phyloP scores from a whole-genome alignment of 2,797 vertebrate species.

The Atherinosoma microstoma region DNA sequence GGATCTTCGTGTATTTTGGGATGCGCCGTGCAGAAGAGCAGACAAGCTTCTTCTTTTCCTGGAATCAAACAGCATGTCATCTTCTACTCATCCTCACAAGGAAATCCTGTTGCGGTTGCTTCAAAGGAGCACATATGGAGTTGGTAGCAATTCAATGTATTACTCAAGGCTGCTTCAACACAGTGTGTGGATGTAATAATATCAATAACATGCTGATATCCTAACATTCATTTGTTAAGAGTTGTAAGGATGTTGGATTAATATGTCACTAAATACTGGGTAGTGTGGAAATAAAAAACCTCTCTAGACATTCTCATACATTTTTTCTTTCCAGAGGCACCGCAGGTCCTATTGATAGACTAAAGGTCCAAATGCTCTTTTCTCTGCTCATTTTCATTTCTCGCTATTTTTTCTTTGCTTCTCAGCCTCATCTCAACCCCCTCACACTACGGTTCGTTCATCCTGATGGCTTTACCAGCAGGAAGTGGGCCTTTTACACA shows the following conservation, averaged over 20 bases:
- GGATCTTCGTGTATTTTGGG: conserved; percentile 32
- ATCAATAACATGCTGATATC: conserved; percentile 19
- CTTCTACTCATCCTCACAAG: conserved; percentile 21
- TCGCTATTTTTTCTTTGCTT: conserved; percentile 26
- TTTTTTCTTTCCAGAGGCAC: not conserved
- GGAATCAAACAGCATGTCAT: conserved; percentile 19
- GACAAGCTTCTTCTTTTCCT: conserved; percentile 16
- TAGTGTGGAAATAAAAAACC: not conserved
- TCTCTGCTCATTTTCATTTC: conserved; percentile 14
- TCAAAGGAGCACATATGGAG: conserved; percentile 20
- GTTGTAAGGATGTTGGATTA: not conserved
- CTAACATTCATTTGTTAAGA: conserved; percentile 21
- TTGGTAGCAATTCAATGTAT: conserved; percentile 8
- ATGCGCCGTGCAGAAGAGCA: conserved; percentile 14
- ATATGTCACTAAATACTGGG: not conserved
- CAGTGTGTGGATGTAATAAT: not conserved
- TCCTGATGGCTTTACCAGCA: conserved; percentile 76
- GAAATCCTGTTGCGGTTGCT: conserved; percentile 36
- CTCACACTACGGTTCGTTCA: conserved; percentile 37
- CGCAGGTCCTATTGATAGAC: not conserved
- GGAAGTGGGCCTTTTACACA: conserved; percentile 61
- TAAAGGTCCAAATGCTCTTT: conserved; percentile 6
- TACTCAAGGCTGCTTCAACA: conserved; percentile 35
- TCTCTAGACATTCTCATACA: not conserved
- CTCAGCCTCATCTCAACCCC: conserved; percentile 36